phyloP scores from a whole-genome alignment of 2,113 vertebrate species.

The Lota lota region DNA sequence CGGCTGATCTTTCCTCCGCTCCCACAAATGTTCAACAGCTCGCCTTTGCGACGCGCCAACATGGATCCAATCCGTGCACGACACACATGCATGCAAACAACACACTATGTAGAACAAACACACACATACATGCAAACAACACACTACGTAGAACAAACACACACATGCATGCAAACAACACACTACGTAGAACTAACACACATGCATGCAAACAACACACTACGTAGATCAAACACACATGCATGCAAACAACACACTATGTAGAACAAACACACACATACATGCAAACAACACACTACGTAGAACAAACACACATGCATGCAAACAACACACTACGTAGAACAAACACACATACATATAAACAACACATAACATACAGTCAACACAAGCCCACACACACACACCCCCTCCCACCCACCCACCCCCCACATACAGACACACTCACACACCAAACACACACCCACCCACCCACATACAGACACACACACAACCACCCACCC shows the following conservation, averaged over 20 bases:
- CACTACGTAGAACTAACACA: too few relatives aligned
- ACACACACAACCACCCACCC: too few relatives aligned
- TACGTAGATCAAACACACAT: not conserved
- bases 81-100: too few relatives aligned
- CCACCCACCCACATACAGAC: too few relatives aligned
- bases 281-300: conserved; percentile 7
- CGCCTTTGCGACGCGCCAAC: too few relatives aligned
- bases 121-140: conserved; percentile 15
- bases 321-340: conserved; percentile 2
- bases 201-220: conserved; percentile 9
- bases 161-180: conserved; percentile 18
- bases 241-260: conserved; percentile 9
- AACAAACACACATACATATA: conserved; percentile 1
- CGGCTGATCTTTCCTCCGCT: conserved; percentile 36
- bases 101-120: too few relatives aligned
- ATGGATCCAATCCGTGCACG: too few relatives aligned
- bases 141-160: not conserved
- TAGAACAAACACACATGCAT: not conserved
- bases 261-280: not conserved
- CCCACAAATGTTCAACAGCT: conserved; percentile 43
- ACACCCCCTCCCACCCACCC: not conserved
- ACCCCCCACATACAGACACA: not conserved
- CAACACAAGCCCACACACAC: conserved; percentile 15
- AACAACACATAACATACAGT: not conserved
- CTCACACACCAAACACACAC: not conserved